phyloP scores from a whole-genome alignment of 1,140 invertebrate genomes.

The Drosophila insularis region DNA sequence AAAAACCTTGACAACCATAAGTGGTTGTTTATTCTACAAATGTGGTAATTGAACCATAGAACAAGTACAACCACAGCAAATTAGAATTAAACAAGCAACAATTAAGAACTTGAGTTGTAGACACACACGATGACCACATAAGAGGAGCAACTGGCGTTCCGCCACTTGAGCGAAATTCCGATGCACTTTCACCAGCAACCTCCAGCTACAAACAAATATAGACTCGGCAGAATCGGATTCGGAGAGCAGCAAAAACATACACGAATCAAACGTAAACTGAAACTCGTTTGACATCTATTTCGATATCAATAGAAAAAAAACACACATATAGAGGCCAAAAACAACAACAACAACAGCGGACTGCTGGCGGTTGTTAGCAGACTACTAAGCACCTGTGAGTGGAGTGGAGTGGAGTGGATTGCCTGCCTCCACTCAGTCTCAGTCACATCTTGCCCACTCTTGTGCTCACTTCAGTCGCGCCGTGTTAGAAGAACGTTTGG shows the following conservation, averaged over 20 bases:
- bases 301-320: conserved; percentile 72
- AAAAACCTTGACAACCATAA: neutral
- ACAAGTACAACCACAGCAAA: neutral
- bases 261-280: conserved; percentile 28
- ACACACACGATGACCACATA: neutral
- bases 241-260: conserved; percentile 5
- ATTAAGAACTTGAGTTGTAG: neutral
- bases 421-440: conserved; percentile 9
- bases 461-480: conserved; percentile 54
- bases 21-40: neutral
- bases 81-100: conserved; percentile 1
- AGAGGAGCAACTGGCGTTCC: neutral
- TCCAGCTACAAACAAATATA: neutral
- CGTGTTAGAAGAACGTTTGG: conserved; percentile 28
- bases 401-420: conserved; percentile 27
- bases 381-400: conserved; percentile 49
- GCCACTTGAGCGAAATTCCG: conserved; percentile 42
- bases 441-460: conserved; percentile 70
- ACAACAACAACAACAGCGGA: conserved; percentile 35
- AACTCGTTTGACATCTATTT: conserved; percentile 77
- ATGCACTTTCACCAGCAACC: conserved; percentile 66
- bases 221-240: neutral
- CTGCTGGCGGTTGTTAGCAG: conserved; percentile 63
- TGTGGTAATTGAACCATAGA: neutral
- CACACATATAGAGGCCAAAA: conserved; percentile 51